A percentile compares a stretch with the other conserved stretches of the same genome.
Conservation (phyloP, 2,888 invertebrate genomes). For the Glomeris marginata region DNA sequence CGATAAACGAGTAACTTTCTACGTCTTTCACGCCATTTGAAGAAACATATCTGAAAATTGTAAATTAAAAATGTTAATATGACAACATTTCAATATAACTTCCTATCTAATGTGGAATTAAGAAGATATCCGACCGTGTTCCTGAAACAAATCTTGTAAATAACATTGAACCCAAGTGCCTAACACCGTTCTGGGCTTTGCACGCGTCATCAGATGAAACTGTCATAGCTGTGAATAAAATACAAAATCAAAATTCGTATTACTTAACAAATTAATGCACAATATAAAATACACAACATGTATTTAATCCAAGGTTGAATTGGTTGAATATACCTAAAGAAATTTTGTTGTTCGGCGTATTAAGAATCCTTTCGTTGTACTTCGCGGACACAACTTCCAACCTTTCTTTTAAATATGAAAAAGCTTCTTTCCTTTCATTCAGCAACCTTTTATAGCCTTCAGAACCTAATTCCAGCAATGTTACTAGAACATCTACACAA, state of each 20-base stretch:
- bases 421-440: conserved; percentile 43
- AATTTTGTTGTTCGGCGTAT: conserved; percentile 49
- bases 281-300: too few species aligned
- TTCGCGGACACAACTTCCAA: conserved; percentile 40
- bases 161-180: conserved; percentile 53
- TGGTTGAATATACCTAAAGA: conserved; percentile 54
- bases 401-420: conserved; percentile 42
- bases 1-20: conserved; percentile 28
- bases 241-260: neutral
- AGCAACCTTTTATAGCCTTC: conserved; percentile 45
- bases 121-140: conserved; percentile 45
- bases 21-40: conserved; percentile 19
- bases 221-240: conserved; percentile 22
- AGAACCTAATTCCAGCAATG: conserved; percentile 51
- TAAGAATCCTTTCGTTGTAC: conserved; percentile 43
- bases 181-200: conserved; percentile 21
- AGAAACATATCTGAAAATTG: conserved; percentile 23
- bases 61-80: too few species aligned
- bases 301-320: too few species aligned
- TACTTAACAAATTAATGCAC: too few species aligned
- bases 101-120: neutral
- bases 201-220: conserved; percentile 20
- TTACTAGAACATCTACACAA: conserved; percentile 57
- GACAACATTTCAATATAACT: neutral
- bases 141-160: conserved; percentile 57